Evolutionary conservation across 2,888 invertebrate genomes (phyloP).

Genomic region (Uloborus plumipes): DNA sequence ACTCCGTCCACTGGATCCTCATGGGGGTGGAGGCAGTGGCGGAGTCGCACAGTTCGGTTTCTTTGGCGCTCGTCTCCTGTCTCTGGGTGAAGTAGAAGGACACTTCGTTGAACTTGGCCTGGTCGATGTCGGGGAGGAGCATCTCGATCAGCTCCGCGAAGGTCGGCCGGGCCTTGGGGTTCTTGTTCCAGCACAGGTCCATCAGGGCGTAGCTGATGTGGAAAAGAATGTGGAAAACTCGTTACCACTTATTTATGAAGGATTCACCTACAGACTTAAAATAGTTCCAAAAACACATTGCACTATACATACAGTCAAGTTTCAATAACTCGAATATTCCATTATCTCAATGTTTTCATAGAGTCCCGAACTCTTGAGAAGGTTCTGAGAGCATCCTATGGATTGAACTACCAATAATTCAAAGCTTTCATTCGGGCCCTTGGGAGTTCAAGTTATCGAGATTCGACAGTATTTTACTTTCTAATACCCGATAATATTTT

Average conservation of each 20-base stretch:
- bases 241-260: not conserved
- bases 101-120: conserved; percentile 76
- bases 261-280: too few relatives aligned
- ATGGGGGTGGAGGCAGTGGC: conserved; percentile 65
- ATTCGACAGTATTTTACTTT: too few relatives aligned
- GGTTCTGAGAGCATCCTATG: too few relatives aligned
- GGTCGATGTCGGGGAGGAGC: conserved; percentile 79
- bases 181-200: conserved; percentile 92
- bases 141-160: conserved; percentile 81
- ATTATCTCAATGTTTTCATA: too few relatives aligned
- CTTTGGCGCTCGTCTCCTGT: conserved; percentile 44
- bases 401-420: too few relatives aligned
- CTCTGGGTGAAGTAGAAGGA: conserved; percentile 76
- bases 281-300: not conserved
- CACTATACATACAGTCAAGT: too few relatives aligned
- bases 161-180: conserved; percentile 82
- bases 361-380: too few relatives aligned
- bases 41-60: conserved; percentile 39
- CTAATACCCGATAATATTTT: too few relatives aligned
- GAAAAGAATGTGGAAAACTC: not conserved
- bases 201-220: conserved; percentile 83
- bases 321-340: too few relatives aligned
- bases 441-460: too few relatives aligned
- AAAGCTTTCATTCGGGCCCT: too few relatives aligned
- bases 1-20: conserved; percentile 45